Percentiles rank a stretch among this genome's conserved stretches.
phyloP scores from a whole-genome alignment of 92 coral and sea anemone genomes.

The Ricordea florida region DNA sequence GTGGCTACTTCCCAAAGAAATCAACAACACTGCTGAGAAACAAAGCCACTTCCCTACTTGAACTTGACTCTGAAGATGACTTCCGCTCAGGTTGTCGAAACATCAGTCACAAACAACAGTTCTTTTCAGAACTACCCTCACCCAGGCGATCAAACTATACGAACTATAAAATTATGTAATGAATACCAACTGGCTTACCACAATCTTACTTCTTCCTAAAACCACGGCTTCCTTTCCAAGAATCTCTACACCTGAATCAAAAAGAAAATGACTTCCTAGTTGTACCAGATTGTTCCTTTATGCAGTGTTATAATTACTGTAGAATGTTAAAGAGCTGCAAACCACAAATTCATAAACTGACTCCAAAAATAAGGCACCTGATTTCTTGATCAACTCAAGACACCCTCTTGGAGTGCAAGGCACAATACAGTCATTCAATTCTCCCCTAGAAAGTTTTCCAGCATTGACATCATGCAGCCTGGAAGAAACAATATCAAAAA shows the following conservation, averaged over 20 bases:
- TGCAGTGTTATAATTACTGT: not conserved
- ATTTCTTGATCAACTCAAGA: constrained; percentile 87
- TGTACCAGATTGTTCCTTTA: not conserved
- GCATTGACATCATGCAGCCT: constrained; percentile 97
- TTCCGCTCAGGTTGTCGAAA: too few species aligned
- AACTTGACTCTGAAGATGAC: too few species aligned
- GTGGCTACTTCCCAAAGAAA: too few species aligned
- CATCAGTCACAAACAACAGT: too few species aligned
- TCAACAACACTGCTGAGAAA: too few species aligned
- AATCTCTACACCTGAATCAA: constrained; percentile 72
- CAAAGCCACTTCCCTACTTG: not conserved
- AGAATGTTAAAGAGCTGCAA: not conserved
- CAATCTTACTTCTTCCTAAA: constrained; percentile 95
- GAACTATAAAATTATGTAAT: not conserved
- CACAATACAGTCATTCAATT: constrained; percentile 85
- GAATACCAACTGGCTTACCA: constrained; percentile 56
- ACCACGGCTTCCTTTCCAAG: constrained; percentile 94
- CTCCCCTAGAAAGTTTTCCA: constrained; percentile 95
- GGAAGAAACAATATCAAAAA: too few species aligned
- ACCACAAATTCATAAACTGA: not conserved
- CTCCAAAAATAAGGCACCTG: constrained; percentile 51
- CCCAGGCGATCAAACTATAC: too few species aligned
- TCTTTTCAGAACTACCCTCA: too few species aligned
- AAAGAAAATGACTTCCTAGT: not conserved
- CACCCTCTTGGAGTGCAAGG: constrained; percentile 99